Evolutionary conservation across 2,113 vertebrate species (phyloP), one percentile per base, ranked within the genome.

Genomic region (Carassius gibelio): DNA sequence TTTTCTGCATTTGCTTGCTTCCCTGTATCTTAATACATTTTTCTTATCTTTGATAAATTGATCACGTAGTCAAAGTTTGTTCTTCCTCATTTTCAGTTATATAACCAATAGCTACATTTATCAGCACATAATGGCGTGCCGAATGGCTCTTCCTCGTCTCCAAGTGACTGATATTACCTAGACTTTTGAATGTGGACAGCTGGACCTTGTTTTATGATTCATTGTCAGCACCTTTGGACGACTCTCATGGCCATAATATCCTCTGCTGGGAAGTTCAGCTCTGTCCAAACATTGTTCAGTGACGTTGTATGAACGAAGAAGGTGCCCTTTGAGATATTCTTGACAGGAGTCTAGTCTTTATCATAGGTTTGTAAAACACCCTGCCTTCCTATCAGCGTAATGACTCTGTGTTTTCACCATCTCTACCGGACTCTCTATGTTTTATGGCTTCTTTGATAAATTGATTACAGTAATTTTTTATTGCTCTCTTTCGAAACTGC

Each of bases 371-470:
- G 82, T 85, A 82, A 82, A 87, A 55, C 45, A 48, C 36, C 66
- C 64, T 14, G 30, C 14, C 17, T n/a, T 64, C 2, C 26, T 72
- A 84, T 84, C 84, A 86, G 68, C 19, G 38, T 68, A 48, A 80
- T n/a, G 10, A 8, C 59, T 80, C 50, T 81, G 83, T 82, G 3
- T 55, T n/a, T 64, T 64, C 36, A 21, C 30, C 17, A 14, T 17
- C 8, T 52, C 52, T 61, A 38, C 30, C 1, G 42, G 36, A 62
- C 26, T 30, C 23, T 23, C 45, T 7, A 2, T n/a, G 21, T 61
- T 88, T 88, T 88, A 87, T 83, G 64, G 57, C 34, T 68, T 68
- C 45, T 59, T 61, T 21, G 74, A 30, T 79, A 84, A 85, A 88
- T 34, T 26, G 2, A 59, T 68, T 77, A 68, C 8, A 48, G 42